Percentiles rank a stretch among this genome's conserved stretches.
Conservation (phyloP, 2,797 vertebrate species). For the Sparidentex hasta region DNA sequence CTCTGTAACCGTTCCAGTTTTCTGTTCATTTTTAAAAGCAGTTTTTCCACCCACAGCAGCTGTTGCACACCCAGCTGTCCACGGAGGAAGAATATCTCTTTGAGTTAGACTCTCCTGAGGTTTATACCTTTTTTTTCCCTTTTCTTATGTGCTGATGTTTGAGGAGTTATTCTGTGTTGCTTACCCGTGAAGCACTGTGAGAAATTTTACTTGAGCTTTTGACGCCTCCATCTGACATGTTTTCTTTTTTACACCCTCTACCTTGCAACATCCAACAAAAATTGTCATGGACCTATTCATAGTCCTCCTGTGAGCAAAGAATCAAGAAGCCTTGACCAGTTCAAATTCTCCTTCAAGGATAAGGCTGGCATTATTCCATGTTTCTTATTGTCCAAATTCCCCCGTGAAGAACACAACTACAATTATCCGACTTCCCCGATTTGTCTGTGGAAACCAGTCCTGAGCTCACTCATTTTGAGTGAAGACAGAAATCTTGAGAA, state of each 20-base stretch:
- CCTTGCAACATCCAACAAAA: background rate
- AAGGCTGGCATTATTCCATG: background rate
- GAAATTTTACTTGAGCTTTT: background rate
- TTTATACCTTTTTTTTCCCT: constrained; percentile 13
- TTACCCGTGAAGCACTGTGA: constrained; percentile 10
- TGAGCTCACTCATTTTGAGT: background rate
- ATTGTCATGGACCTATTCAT: background rate
- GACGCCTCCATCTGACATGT: background rate
- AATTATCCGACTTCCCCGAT: background rate
- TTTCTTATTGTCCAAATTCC: background rate
- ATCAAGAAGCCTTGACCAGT: background rate
- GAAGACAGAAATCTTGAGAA: background rate
- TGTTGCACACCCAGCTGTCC: constrained; percentile 35
- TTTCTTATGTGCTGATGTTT: constrained; percentile 27
- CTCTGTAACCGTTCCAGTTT: background rate
- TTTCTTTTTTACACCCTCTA: constrained; percentile 9
- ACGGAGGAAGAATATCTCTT: constrained; percentile 26
- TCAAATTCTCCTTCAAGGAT: background rate
- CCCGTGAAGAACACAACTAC: background rate
- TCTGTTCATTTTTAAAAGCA: constrained; percentile 15
- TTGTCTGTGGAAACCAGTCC: background rate
- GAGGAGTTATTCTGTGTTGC: constrained; percentile 33
- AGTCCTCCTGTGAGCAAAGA: background rate
- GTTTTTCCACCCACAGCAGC: constrained; percentile 31
- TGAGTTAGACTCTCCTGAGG: constrained; percentile 41